Evolutionary conservation across 2,113 vertebrate genomes (phyloP), one percentile per base, ranked within the genome.

Genomic region (Chinchilla lanigera): DNA sequence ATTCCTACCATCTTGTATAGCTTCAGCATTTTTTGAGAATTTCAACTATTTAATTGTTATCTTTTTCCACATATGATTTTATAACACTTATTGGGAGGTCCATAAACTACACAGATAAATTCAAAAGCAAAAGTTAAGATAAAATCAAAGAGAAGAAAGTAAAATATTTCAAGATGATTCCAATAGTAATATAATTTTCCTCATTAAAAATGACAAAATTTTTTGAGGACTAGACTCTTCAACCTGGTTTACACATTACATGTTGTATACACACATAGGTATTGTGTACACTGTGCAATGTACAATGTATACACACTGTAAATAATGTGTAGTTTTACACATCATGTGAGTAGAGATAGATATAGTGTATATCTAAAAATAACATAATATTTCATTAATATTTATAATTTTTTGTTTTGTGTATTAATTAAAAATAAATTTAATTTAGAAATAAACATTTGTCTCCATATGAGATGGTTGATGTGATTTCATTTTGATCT

Each of bases 71-170:
- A 60, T 88, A 54, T 47, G 5, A 80, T 80, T 54, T 84, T 60
- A 80, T 44, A 67, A 77, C 10, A 93, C 24, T 10, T 60, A 47
- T n/a, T 33, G n/a, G 82, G 19, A 95, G 86, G 47, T 69, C 73
- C 19, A 75, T 69, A 28, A 44, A 92, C 80, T 44, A 33, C 4
- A 92, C 6, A 52, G 38, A 87, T 83, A 93, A 77, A 87, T 82
- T 26, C 38, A 90, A 86, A 86, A 52, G 3, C 30, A 44, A 78
- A 89, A 50, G 3, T 56, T 82, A 93, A 87, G 85, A 41, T 41
- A 83, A 95, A 92, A 90, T 83, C 5, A 95, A 3, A 58, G 84
- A 22, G 11, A 63, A 81, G 16, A 90, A 90, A 86, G 38, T 71
- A 38, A 50, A 69, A 20, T 58, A 38, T 41, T 83, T 94, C 19